These are phyloP conservation scores for Vulpes ferrilata DNA, from an alignment of 2,113 vertebrate genomes.

Conservation along the genomic window DNA sequence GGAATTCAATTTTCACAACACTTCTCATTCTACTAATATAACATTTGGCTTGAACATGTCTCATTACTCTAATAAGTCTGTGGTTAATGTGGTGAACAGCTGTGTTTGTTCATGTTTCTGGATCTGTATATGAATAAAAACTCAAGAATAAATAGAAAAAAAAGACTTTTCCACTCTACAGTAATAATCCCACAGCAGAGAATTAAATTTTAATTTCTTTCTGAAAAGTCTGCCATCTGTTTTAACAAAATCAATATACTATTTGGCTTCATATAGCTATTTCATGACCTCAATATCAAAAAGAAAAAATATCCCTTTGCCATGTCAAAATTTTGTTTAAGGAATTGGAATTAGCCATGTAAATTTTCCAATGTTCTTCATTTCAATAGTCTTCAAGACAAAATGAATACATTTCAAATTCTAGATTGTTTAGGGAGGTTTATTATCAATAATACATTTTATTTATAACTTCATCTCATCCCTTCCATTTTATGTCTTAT, in stretches of 20 bases:
- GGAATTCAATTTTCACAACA: slow-evolving; percentile 33
- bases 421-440: not conserved
- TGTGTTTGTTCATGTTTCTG: not conserved
- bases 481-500: not conserved
- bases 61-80: slow-evolving; percentile 11
- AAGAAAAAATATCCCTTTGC: not conserved
- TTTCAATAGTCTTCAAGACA: not conserved
- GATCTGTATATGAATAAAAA: not conserved
- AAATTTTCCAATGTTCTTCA: not conserved
- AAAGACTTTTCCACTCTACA: not conserved
- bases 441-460: slow-evolving; percentile 3
- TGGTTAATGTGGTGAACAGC: not conserved
- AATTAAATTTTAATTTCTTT: slow-evolving; percentile 57
- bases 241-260: not conserved
- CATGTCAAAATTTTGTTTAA: slow-evolving; percentile 22
- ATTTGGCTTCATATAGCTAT: not conserved
- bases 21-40: not conserved
- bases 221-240: slow-evolving; percentile 36
- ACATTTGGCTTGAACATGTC: not conserved
- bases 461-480: not conserved
- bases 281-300: slow-evolving; percentile 36
- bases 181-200: not conserved
- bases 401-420: not conserved
- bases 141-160: not conserved
- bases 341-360: not conserved